These are phyloP conservation scores for Leucoraja erinaceus DNA, from an alignment of 2,113 vertebrate species.

Conservation along the genomic window DNA sequence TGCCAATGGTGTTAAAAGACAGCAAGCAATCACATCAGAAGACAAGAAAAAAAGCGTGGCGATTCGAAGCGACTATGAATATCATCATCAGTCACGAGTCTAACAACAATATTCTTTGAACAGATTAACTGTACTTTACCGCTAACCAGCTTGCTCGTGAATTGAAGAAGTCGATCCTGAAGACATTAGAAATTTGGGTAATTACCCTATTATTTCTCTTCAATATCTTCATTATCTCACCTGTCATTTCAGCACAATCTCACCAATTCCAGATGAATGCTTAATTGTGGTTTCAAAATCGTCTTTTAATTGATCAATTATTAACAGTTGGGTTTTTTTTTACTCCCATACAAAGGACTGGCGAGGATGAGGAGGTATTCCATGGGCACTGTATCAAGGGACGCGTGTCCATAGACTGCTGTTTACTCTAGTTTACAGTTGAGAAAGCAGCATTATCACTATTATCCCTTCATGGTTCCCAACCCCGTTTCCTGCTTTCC, in stretches of 20 bases:
- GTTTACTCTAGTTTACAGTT: not conserved
- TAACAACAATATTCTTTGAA: not conserved
- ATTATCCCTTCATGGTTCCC: conserved; percentile 10
- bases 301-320: not conserved
- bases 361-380: not conserved
- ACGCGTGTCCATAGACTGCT: not conserved
- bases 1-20: not conserved
- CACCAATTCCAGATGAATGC: not conserved
- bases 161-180: not conserved
- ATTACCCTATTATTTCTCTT: not conserved
- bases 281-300: not conserved
- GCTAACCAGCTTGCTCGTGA: not conserved
- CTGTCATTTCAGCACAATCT: not conserved
- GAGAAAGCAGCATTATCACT: not conserved
- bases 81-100: not conserved
- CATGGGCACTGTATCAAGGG: not conserved
- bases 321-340: not conserved
- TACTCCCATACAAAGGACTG: not conserved
- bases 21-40: not conserved
- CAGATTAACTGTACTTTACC: not conserved
- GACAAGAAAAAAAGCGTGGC: not conserved
- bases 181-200: not conserved
- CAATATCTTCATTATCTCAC: not conserved
- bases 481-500: not conserved
- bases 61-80: not conserved